Conservation (phyloP, 2,797 vertebrate genomes). For the Acestrorhynchus altus region DNA sequence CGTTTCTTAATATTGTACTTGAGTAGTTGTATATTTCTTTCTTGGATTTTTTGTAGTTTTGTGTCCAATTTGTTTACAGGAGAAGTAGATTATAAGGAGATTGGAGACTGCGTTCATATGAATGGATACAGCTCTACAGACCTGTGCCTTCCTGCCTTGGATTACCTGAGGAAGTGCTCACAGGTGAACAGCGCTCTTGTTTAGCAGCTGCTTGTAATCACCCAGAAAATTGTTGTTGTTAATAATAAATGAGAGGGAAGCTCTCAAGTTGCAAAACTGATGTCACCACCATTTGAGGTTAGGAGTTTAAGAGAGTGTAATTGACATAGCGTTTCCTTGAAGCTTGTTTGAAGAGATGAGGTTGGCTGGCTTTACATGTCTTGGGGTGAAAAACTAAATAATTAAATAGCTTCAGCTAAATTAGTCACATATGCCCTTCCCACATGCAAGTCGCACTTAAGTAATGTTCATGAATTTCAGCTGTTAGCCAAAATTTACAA, state of each 20-base stretch:
- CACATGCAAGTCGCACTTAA: not conserved
- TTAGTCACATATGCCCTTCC: not conserved
- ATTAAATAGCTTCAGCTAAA: not conserved
- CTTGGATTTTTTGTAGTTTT: conserved; percentile 1
- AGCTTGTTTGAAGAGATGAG: too few relatives aligned
- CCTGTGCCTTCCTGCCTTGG: conserved; percentile 94
- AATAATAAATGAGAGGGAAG: not conserved
- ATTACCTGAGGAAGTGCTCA: conserved; percentile 94
- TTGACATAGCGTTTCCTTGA: too few relatives aligned
- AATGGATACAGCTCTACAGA: conserved; percentile 87
- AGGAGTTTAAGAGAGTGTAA: too few relatives aligned
- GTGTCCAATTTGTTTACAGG: conserved; percentile 71
- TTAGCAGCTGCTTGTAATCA: not conserved
- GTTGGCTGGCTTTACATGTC: not conserved
- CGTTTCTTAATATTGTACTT: not conserved
- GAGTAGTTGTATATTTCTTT: not conserved
- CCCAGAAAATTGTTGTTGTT: not conserved
- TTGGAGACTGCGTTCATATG: conserved; percentile 85
- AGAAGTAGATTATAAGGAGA: conserved; percentile 92
- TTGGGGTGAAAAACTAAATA: not conserved
- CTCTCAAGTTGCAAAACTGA: too few relatives aligned
- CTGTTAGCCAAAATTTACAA: conserved; percentile 96
- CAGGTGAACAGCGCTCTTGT: conserved; percentile 77
- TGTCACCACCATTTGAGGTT: too few relatives aligned
- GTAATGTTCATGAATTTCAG: conserved; percentile 66